Evolutionary conservation across 2,888 invertebrate species (phyloP).

Genomic region (Hyposoter dolosus): DNA sequence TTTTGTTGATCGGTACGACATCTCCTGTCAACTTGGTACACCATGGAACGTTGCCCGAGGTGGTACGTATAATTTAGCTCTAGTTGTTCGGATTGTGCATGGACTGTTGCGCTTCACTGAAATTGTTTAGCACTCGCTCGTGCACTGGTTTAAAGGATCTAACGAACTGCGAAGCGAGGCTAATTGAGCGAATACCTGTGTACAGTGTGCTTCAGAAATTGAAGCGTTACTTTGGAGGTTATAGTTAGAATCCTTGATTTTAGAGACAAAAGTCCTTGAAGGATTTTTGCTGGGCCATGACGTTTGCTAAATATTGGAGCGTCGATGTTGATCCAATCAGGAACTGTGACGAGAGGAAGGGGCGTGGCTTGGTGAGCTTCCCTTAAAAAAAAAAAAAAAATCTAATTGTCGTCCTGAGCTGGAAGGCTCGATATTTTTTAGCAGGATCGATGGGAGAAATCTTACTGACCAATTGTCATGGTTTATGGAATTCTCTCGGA

Average conservation of each 20-base stretch:
- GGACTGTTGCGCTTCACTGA: constrained; percentile 36
- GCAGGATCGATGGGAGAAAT: neutral
- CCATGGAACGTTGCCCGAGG: constrained; percentile 3
- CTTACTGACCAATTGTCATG: neutral
- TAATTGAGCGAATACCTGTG: constrained; percentile 74
- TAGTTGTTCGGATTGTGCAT: constrained; percentile 47
- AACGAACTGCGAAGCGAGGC: constrained; percentile 80
- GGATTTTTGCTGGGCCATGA: neutral
- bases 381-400: too few relatives aligned
- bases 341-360: neutral
- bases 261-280: neutral
- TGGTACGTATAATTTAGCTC: constrained; percentile 42
- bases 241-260: neutral
- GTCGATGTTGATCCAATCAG: neutral
- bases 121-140: constrained; percentile 49
- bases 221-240: neutral
- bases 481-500: neutral
- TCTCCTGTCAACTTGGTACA: constrained; percentile 11
- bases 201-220: neutral
- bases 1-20: constrained; percentile 16
- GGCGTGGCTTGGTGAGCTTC: neutral
- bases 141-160: constrained; percentile 77
- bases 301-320: neutral
- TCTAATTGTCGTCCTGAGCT: neutral
- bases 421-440: neutral